A percentile compares a stretch with the other conserved stretches of the same genome.
Evolutionary conservation across 1,140 invertebrate species (phyloP).

Genomic region (Spodoptera frugiperda): DNA sequence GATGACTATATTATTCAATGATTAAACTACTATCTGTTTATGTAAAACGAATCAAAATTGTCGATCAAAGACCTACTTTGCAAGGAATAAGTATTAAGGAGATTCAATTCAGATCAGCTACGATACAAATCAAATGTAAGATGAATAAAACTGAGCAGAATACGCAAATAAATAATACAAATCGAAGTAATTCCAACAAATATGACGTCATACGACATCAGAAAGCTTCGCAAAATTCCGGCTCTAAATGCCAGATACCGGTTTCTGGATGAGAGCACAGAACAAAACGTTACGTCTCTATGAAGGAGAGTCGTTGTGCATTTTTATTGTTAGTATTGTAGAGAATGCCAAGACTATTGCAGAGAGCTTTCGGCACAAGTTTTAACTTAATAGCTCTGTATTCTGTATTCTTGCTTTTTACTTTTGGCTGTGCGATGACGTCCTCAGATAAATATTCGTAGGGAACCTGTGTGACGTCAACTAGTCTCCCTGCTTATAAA

Average conservation of each 20-base stretch:
- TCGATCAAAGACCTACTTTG: no score
- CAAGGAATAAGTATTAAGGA: no score
- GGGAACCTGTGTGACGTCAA: no score
- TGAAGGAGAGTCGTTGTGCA: slow-evolving; percentile 40
- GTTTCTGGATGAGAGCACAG: slow-evolving; percentile 21
- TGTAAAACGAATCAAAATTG: no score
- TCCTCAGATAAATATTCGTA: not conserved
- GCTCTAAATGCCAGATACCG: slow-evolving; percentile 20
- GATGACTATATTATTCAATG: no score
- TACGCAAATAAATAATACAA: not conserved
- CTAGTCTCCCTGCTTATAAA: no score
- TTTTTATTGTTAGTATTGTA: slow-evolving; percentile 41
- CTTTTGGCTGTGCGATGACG: not conserved
- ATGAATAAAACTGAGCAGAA: not conserved
- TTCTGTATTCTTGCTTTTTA: not conserved
- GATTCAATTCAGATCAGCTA: no score
- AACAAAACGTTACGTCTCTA: slow-evolving; percentile 34
- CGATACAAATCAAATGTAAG: no score
- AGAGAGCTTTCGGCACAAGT: slow-evolving; percentile 6
- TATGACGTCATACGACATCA: not conserved
- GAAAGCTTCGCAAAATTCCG: slow-evolving; percentile 11
- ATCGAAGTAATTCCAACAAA: not conserved
- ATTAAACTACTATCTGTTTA: no score
- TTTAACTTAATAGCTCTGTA: slow-evolving; percentile 38
- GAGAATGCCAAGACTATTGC: slow-evolving; percentile 39